Base-by-base conservation (phyloP, 2,888 invertebrate genomes). In the Meandrusa payeni region DNA sequence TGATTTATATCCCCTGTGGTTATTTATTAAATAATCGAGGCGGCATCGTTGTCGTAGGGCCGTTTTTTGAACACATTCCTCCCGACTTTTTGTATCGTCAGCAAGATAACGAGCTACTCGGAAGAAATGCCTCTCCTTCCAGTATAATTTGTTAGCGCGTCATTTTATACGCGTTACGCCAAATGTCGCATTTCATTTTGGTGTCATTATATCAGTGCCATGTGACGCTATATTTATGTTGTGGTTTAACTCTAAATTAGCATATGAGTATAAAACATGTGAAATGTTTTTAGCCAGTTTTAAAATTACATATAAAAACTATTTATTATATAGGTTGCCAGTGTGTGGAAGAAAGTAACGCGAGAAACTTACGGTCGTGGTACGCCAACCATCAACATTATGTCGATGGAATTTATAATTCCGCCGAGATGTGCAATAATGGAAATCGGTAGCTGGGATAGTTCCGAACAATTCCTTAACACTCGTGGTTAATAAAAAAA, bases 1-100 rank as follows among this genome's bases (percentile, higher is more conserved):
- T 72, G 76, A 78, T 77, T 74, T 77, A 77, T 76, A 65, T 61
- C 67, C 64, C 63, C 50, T 52, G 50, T 50, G 67, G 70, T 67
- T 74, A 76, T 80, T 77, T 77, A 77, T 77, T 75, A 78, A 80
- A 76, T 64, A 68, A 64, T 64, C 56, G 57, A 57, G 64, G 64
- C 61, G 54, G 58, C 10, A 24, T 42, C 48, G 50, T 56, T 52
- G 50, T 56, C 55, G 55, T 57, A 51, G 54, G 57, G 52, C 54
- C 53, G 52, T 51, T 46, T 55, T 67, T 72, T 71, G 69, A 71
- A 69, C 71, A 61, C 65, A 69, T 72, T 68, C 68, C 69, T 64
- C 47, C 41, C 45, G 40, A 57, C 57, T 73, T 78, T 78, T 73
- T 75, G 69, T 71, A 57, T 56, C 69, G 67, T 76, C 69, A 76